These are phyloP conservation scores for Rhyacophila evoluta DNA, from an alignment of 2,888 invertebrate genomes.

Conservation along the genomic window DNA sequence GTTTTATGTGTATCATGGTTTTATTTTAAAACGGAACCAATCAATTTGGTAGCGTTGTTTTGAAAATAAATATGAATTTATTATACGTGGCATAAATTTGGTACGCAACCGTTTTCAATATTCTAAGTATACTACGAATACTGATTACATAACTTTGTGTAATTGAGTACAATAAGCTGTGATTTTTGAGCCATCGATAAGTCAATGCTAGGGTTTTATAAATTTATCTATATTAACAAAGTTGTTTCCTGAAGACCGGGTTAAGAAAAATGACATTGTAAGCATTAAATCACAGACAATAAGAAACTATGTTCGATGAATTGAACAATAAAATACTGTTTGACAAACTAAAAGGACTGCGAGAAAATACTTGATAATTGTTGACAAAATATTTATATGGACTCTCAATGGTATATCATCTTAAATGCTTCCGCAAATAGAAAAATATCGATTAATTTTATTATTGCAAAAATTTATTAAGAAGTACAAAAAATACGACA, in stretches of 20 bases:
- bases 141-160: background rate
- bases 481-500: background rate
- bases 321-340: background rate
- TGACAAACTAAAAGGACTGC: background rate
- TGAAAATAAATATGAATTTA: slow-evolving; percentile 6
- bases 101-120: background rate
- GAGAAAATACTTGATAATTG: background rate
- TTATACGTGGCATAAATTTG: background rate
- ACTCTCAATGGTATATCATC: no score
- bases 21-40: background rate
- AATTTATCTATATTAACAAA: background rate
- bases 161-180: background rate
- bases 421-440: background rate
- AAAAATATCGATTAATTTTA: background rate
- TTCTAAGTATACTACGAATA: background rate
- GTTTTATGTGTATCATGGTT: background rate
- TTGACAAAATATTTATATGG: no score
- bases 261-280: background rate
- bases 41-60: background rate
- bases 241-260: background rate
- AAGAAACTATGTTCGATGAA: background rate
- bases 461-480: background rate
- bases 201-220: background rate
- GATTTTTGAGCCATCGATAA: background rate
- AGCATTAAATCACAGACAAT: background rate